Base-by-base conservation (phyloP, 2,113 vertebrate species). In the Illadopsis cleaveri region DNA sequence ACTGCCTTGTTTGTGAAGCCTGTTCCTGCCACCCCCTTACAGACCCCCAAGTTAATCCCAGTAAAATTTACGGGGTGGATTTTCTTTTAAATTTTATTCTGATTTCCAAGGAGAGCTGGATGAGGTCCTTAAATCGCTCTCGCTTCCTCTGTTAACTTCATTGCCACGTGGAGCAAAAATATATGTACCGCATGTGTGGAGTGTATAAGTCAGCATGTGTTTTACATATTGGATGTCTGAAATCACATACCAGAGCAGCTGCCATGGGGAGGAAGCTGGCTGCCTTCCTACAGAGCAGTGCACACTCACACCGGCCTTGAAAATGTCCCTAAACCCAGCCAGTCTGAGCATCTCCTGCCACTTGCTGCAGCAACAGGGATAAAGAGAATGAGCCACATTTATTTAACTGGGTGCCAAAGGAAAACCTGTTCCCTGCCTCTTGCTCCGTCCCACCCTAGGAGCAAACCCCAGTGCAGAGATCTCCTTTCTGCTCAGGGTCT, bases 81-180 rank as follows among this genome's bases (percentile, higher is more conserved):
- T 48, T 28, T 15, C 47, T 10, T 31, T 31, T 4, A 6, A 12
- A 40, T 66, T 71, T 82, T 16, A 8, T 22, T 62, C 37, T 66
- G 69, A 28, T 50, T 93, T 83, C 56, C 56, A 71, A 78, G 76
- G 60, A 65, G 88, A 78, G 56, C 51, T 96, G 85, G 88, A 86
- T 58, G 60, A 90, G 64, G 18, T 73, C 60, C 79, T 78, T 90
- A 62, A 90, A 86, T 68, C 1, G 0, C 48, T 75, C 51, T 65
- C 15, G 44, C 90, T 97, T 92, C 92, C 93, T 81, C 90, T 93
- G 71, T 61, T 94, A 90, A 93, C 82, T 93, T 71, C 85, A 82
- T 85, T 96, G 95, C 96, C 96, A 96, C 95, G 96, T 97, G 95
- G 94, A 95, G 70, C 92, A 96, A 10, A 42, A 89, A 86, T 94